phyloP scores from a whole-genome alignment of 2,888 invertebrate species.

The Synergus japonicus region DNA sequence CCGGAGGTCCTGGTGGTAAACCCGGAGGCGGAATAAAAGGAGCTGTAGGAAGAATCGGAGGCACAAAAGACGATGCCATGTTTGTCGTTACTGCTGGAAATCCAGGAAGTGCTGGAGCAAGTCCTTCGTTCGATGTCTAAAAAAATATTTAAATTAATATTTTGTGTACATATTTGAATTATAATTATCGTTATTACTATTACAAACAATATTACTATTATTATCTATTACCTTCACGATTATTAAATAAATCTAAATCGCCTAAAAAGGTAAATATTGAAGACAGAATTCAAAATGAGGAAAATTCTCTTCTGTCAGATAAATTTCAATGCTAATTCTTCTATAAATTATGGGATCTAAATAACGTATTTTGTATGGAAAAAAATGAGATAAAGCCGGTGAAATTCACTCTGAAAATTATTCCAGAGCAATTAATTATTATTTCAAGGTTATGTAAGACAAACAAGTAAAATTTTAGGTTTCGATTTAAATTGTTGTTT shows the following conservation, averaged over 20 bases:
- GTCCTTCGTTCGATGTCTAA: slow-evolving; percentile 74
- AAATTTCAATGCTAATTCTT: not conserved
- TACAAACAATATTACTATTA: too few species aligned
- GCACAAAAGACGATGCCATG: slow-evolving; percentile 69
- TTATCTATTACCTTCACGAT: too few species aligned
- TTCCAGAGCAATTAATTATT: not conserved
- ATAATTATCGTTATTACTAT: not conserved
- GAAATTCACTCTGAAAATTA: too few species aligned
- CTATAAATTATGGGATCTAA: not conserved
- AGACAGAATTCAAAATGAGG: not conserved
- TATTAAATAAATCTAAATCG: too few species aligned
- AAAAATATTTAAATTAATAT: not conserved
- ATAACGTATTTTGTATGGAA: not conserved
- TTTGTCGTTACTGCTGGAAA: slow-evolving; percentile 70
- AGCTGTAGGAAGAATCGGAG: slow-evolving; percentile 72
- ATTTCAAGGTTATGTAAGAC: slow-evolving; percentile 23
- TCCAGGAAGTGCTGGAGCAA: slow-evolving; percentile 71
- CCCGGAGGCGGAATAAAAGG: slow-evolving; percentile 74
- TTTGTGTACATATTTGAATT: not conserved
- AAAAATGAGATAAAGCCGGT: not conserved
- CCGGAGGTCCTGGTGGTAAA: slow-evolving; percentile 73
- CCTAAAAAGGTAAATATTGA: not conserved
- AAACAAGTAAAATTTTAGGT: not conserved
- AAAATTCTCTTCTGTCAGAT: not conserved
- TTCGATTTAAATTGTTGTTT: not conserved